These are phyloP conservation scores for Oxyscelio sp. DNA, from an alignment of 2,888 invertebrate genomes.

Conservation along the genomic window DNA sequence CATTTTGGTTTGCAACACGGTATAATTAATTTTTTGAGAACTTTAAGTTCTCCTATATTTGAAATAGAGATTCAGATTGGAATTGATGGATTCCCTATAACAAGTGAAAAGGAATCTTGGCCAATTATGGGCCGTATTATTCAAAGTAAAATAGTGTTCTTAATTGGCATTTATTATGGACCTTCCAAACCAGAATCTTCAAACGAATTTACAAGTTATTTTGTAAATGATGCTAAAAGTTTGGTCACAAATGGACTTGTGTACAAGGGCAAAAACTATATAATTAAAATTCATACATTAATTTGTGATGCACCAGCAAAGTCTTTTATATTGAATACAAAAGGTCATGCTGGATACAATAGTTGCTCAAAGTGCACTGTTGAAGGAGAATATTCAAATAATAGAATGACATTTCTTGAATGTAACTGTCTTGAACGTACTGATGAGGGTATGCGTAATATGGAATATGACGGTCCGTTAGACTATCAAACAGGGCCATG, in stretches of 20 bases:
- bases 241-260: slow-evolving; percentile 15
- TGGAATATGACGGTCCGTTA: slow-evolving; percentile 6
- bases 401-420: slow-evolving; percentile 23
- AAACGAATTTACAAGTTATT: slow-evolving; percentile 21
- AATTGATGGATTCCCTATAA: slow-evolving; percentile 36
- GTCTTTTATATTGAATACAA: slow-evolving; percentile 29
- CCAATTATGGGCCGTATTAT: slow-evolving; percentile 35
- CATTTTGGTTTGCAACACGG: slow-evolving; percentile 7
- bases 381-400: slow-evolving; percentile 18
- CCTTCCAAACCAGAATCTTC: slow-evolving; percentile 15
- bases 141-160: slow-evolving; percentile 8
- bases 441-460: slow-evolving; percentile 24
- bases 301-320: slow-evolving; percentile 48
- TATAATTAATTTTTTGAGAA: not conserved
- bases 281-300: not conserved
- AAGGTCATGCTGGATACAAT: slow-evolving; percentile 36
- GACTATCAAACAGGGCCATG: slow-evolving; percentile 31
- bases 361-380: slow-evolving; percentile 37
- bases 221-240: not conserved
- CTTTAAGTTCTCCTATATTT: not conserved
- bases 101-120: slow-evolving; percentile 28
- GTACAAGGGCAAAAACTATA: not conserved
- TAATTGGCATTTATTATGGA: slow-evolving; percentile 32
- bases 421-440: slow-evolving; percentile 18
- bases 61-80: slow-evolving; percentile 30